These are phyloP conservation scores for Coleophora flavipennella DNA, from an alignment of 2,888 invertebrate genomes.

Conservation along the genomic window DNA sequence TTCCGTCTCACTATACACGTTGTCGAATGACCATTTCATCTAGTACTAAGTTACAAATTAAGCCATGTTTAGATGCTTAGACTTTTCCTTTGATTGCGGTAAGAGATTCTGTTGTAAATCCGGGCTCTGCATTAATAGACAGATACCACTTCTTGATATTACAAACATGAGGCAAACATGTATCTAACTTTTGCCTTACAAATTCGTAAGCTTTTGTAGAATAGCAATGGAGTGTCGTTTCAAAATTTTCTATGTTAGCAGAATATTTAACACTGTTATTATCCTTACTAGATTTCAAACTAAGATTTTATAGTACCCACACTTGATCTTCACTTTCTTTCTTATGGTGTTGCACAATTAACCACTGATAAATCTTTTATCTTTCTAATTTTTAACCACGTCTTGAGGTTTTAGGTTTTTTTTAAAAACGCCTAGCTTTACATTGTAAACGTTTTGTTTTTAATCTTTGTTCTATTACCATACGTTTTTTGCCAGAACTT, in stretches of 20 bases:
- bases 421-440: too few species aligned
- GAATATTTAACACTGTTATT: too few species aligned
- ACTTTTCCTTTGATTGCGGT: slow-evolving; percentile 3
- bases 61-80: neutral
- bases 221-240: slow-evolving; percentile 18
- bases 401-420: too few species aligned
- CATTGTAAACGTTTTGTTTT: too few species aligned
- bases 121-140: slow-evolving; percentile 2
- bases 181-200: slow-evolving; percentile 27
- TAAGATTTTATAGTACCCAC: too few species aligned
- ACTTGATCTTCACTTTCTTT: too few species aligned
- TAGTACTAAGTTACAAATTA: slow-evolving; percentile 3
- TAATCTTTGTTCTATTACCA: too few species aligned
- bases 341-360: too few species aligned
- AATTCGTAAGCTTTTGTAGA: slow-evolving; percentile 26
- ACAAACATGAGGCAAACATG: neutral
- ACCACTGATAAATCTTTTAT: too few species aligned
- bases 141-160: neutral
- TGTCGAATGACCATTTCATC: slow-evolving; percentile 18
- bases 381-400: too few species aligned
- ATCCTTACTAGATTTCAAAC: too few species aligned
- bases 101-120: slow-evolving; percentile 9
- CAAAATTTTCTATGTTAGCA: slow-evolving; percentile 20
- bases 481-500: too few species aligned
- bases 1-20: neutral